A percentile compares a stretch with the other conserved stretches of the same genome.
phyloP scores from a whole-genome alignment of 2,888 invertebrate genomes.

The Ryuthela nishihirai region DNA sequence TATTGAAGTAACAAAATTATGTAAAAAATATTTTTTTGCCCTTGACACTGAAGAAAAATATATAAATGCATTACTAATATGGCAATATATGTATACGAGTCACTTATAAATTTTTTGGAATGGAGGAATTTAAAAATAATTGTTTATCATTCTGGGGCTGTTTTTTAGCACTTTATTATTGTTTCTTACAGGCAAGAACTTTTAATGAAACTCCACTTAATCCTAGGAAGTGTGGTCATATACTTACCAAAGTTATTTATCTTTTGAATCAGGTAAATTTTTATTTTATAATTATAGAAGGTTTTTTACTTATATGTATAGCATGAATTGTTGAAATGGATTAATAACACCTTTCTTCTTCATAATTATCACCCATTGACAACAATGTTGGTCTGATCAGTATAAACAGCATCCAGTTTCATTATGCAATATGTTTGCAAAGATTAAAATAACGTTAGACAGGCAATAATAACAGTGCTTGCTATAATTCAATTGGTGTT shows the following conservation, averaged over 20 bases:
- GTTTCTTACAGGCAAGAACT: constrained; percentile 65
- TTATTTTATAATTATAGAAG: constrained; percentile 1
- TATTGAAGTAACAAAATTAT: no score
- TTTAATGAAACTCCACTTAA: constrained; percentile 98
- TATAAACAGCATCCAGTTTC: no score
- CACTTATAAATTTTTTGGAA: background rate
- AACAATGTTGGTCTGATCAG: no score
- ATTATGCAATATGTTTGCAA: no score
- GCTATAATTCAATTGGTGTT: no score
- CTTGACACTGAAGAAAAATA: no score
- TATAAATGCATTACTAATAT: no score
- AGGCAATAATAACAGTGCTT: no score
- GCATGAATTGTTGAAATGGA: background rate
- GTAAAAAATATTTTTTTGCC: no score
- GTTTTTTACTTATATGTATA: background rate
- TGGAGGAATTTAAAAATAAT: constrained; percentile 3
- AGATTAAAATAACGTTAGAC: no score
- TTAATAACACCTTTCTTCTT: background rate
- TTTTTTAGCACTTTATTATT: constrained; percentile 1
- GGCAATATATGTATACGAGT: background rate
- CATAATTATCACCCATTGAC: background rate
- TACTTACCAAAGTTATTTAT: constrained; percentile 93
- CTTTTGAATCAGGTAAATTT: constrained; percentile 76
- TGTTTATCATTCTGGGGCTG: constrained; percentile 3
- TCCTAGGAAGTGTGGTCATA: constrained; percentile 91